Evolutionary conservation across 2,888 invertebrate species (phyloP).

Genomic region (Amaurobius ferox): DNA sequence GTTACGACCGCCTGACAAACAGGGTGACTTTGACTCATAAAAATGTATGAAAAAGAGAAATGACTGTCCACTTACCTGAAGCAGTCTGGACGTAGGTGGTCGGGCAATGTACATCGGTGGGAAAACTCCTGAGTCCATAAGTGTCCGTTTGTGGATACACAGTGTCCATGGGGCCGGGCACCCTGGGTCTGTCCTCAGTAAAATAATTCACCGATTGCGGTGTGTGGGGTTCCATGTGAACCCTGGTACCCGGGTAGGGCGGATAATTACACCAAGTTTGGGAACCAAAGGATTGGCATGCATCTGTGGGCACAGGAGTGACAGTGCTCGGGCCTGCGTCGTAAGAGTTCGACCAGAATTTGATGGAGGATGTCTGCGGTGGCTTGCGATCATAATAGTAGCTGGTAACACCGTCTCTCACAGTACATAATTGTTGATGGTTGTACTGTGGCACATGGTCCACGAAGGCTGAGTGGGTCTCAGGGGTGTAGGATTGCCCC

Average conservation of each 20-base stretch:
- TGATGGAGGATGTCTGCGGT: slow-evolving; percentile 77
- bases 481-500: slow-evolving; percentile 83
- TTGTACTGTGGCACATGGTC: slow-evolving; percentile 81
- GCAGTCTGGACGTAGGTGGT: slow-evolving; percentile 66
- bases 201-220: slow-evolving; percentile 68
- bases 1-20: slow-evolving; percentile 15
- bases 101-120: slow-evolving; percentile 65
- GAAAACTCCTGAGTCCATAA: slow-evolving; percentile 59
- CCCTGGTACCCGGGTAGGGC: slow-evolving; percentile 54
- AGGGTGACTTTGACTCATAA: neutral
- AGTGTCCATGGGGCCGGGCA: slow-evolving; percentile 49
- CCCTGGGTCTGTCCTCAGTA: slow-evolving; percentile 57
- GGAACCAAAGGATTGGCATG: slow-evolving; percentile 60
- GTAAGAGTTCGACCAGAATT: slow-evolving; percentile 73
- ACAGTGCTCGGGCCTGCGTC: slow-evolving; percentile 69
- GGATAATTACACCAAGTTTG: slow-evolving; percentile 70
- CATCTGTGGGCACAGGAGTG: slow-evolving; percentile 54
- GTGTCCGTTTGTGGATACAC: slow-evolving; percentile 53
- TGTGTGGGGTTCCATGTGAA: slow-evolving; percentile 54
- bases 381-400: slow-evolving; percentile 82
- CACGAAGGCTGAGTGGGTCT: slow-evolving; percentile 79
- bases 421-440: slow-evolving; percentile 79
- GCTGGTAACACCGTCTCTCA: slow-evolving; percentile 77
- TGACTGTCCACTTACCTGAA: slow-evolving; percentile 54
- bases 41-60: neutral